Base-by-base conservation (phyloP, 2,888 invertebrate genomes). In the Lobophora halterata region DNA sequence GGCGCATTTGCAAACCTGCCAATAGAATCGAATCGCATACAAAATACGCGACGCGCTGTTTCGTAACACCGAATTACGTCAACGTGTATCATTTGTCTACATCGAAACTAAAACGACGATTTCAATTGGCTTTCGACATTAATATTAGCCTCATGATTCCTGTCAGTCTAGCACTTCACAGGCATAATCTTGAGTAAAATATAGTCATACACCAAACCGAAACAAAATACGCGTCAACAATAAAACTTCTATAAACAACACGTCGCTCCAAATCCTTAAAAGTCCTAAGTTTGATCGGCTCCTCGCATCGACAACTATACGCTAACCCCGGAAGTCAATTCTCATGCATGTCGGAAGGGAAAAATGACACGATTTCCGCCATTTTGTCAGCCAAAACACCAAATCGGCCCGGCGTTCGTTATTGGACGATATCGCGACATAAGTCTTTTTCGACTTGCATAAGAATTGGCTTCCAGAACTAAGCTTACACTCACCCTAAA, bases 1-100 rank as follows among this genome's bases (percentile, higher is more conserved):
- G 48, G 43, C 53, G 56, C 52, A 50, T 52, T 46, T 31, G 59
- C 59, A 62, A 61, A 54, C 61, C 62, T 56, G 59, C 61, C 61
- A 60, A 60, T 60, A 43, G 63, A 58, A 59, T 53, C 49, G 52
- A 57, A 46, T 55, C 51, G 55, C 49, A 52, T 50, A 55, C 46
- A 49, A 47, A 51, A 45, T 46, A 44, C 13, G 19, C 46, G 37
- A 47, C 49, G 45, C 43, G 47, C 20, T 46, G 47, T 41, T 49
- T 46, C 31, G 36, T 26, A 35, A 42, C n/a, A n/a, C 20, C 19
- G 21, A 12, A 34, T 41, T 38, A 47, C 34, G 30, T 31, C 31
- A 41, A 37, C 37, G 44, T 30, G 36, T 39, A 46, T 23, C 28
- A 39, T 32, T n/a, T 37, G 25, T 30, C 30, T 38, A 41, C 8